Base-by-base conservation (phyloP, 2,888 invertebrate species). In the Quadriops clusia region DNA sequence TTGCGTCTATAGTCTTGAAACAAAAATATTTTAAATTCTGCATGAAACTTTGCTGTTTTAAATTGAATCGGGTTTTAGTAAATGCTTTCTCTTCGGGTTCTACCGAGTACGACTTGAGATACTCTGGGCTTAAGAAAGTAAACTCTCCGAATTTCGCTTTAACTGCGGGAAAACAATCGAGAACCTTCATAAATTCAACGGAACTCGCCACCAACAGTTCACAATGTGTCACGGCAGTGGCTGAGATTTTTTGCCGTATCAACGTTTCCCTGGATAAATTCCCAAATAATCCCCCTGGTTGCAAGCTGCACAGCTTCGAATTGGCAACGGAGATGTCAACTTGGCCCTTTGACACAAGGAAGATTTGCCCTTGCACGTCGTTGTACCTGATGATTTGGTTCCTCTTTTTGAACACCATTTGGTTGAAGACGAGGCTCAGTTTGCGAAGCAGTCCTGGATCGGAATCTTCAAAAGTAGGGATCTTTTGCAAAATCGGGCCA, bases 331-430 rank as follows among this genome's bases (percentile, higher is more conserved):
- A 22, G 12, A 44, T 33, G 13, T 39, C 33, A 6, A 41, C 38
- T 17, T 28, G 27, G 27, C 44, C 42, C 34, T 34, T 37, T 11
- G 37, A 39, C 14, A 45, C 37, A 14, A 41, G 32, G 12, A 30
- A 41, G 11, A 45, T 8, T 2, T 25, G 30, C 12, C 37, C 36
- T 20, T 40, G 39, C 6, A 45, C 37, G 20, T 45, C 45, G 20
- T 45, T 45, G 17, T 33, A 37, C 5, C 40, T 34, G 17, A 45
- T 42, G 17, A 45, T 41, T n/a, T 35, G 28, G 2, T 40, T 36
- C 17, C 39, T 42, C 22, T 41, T 39, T 11, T 41, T 40, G 16
- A 34, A 39, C 22, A 42, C 38, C 5, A 17, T 15, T 15, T 44
- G 37, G 13, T 35, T 13, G 5, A 43, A 26, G 26, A 35, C 16